These are phyloP conservation scores for Echinarachnius parma DNA, from an alignment of 53 echinoderm and acorn worm genomes.

Conservation along the genomic window DNA sequence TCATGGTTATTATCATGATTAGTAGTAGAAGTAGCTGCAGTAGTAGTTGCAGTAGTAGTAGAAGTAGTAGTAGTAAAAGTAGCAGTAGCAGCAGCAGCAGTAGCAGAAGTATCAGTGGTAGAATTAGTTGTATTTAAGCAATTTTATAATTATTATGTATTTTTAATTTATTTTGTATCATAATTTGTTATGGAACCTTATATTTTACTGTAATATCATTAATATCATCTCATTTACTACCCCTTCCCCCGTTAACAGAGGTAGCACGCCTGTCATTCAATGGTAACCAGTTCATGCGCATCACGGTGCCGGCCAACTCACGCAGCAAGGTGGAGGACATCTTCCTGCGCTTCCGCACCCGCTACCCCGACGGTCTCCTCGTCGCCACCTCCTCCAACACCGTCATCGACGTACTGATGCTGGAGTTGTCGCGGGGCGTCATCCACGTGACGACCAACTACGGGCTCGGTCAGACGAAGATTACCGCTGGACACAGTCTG, in stretches of 20 bases:
- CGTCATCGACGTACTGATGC: conserved; percentile 74
- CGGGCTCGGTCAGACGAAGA: conserved; percentile 56
- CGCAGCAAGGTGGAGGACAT: conserved; percentile 86
- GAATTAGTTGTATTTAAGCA: too few relatives aligned
- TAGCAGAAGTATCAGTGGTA: too few relatives aligned
- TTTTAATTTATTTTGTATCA: too few relatives aligned
- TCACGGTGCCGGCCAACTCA: conserved; percentile 57
- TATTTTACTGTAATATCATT: too few relatives aligned
- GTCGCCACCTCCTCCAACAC: conserved; percentile 70
- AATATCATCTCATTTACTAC: too few relatives aligned
- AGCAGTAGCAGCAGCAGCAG: too few relatives aligned
- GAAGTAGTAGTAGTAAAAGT: too few relatives aligned
- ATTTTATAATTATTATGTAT: too few relatives aligned
- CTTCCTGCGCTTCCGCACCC: conserved; percentile 81
- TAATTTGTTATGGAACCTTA: too few relatives aligned
- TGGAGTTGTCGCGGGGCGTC: conserved; percentile 64
- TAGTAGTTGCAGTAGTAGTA: too few relatives aligned
- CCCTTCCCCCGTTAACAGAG: conserved; percentile 69
- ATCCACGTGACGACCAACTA: conserved; percentile 75
- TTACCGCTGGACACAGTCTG: conserved; percentile 66
- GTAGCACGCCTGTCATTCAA: conserved; percentile 83
- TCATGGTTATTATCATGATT: too few relatives aligned
- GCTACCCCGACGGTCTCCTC: conserved; percentile 78
- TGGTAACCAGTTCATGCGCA: conserved; percentile 84
- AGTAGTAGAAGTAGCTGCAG: too few relatives aligned